A percentile compares a stretch with the other conserved stretches of the same genome.
phyloP scores from a whole-genome alignment of 2,113 vertebrate species.

The Phyllopteryx taeniolatus region DNA sequence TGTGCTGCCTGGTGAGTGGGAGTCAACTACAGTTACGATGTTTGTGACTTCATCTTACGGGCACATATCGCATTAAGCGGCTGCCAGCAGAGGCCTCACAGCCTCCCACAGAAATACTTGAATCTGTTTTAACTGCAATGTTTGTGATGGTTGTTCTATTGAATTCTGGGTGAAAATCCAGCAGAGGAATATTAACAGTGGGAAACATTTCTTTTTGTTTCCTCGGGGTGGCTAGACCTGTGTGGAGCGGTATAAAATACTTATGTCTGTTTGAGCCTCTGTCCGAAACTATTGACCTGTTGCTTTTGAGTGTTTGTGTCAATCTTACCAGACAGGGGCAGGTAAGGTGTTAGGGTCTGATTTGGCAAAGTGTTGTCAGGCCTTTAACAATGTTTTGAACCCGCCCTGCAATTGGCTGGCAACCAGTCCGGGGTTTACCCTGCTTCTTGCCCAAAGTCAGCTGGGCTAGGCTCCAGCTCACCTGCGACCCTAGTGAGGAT shows the following conservation, averaged over 20 bases:
- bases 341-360: too few species aligned
- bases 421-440: too few species aligned
- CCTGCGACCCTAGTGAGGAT: too few species aligned
- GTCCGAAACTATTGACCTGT: not conserved
- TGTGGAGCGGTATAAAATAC: not conserved
- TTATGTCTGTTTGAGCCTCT: not conserved
- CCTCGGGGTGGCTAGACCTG: not conserved
- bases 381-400: too few species aligned
- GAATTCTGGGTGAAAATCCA: conserved; percentile 46
- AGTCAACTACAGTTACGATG: conserved; percentile 72
- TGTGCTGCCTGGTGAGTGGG: conserved; percentile 72
- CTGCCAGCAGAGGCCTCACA: conserved; percentile 59
- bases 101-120: conserved; percentile 74
- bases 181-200: conserved; percentile 27
- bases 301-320: too few species aligned
- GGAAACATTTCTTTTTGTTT: conserved; percentile 27
- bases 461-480: too few species aligned
- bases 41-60: conserved; percentile 76
- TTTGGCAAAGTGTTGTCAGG: too few species aligned
- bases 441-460: too few species aligned
- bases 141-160: conserved; percentile 33
- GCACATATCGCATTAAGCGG: conserved; percentile 64
- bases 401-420: too few species aligned
- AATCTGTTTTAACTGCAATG: conserved; percentile 64
- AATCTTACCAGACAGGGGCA: too few species aligned